Base-by-base conservation (phyloP, 2,113 vertebrate species). In the Polyodon spathula region DNA sequence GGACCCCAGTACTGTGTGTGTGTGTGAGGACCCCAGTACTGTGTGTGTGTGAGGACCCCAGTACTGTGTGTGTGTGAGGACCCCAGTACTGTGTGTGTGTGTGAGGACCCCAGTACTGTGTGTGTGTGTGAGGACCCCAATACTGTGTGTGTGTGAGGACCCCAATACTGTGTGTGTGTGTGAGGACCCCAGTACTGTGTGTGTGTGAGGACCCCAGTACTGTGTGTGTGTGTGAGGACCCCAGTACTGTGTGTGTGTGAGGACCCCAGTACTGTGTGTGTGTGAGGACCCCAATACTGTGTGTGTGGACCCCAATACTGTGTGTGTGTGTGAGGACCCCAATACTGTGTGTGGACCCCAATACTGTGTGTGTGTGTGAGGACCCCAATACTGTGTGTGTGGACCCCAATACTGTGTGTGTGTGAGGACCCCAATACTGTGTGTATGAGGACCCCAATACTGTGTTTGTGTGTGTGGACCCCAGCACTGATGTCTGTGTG, bases 291-390 rank as follows among this genome's bases (percentile, higher is more conserved):
- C n/a, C n/a, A n/a, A n/a, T n/a, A n/a, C n/a, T n/a, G n/a, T n/a
- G n/a, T n/a, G 95, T 98, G 80, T 90, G 95, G 90, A 73, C 41
- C 41, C 40, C 39, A 5, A 16, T 12, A 59, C 9, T 63, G 14
- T 17, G 10, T 1, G 1, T 0, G 1, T 6, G 37, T 10, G 37
- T n/a, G n/a, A n/a, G n/a, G n/a, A n/a, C n/a, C n/a, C n/a, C n/a
- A n/a, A n/a, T n/a, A n/a, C n/a, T n/a, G n/a, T n/a, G 95, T 98
- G 80, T 90, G 95, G 90, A 73, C 41, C 41, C 40, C 39, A 5
- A 16, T 12, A 59, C 9, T 63, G 14, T 17, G 10, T 1, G 1
- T 0, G 1, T 6, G 37, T 10, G 37, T n/a, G n/a, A n/a, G n/a
- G n/a, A n/a, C n/a, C n/a, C n/a, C n/a, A n/a, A n/a, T n/a, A n/a